Conservation (phyloP, 2,113 vertebrate species). For the Pseudopipra pipra region DNA sequence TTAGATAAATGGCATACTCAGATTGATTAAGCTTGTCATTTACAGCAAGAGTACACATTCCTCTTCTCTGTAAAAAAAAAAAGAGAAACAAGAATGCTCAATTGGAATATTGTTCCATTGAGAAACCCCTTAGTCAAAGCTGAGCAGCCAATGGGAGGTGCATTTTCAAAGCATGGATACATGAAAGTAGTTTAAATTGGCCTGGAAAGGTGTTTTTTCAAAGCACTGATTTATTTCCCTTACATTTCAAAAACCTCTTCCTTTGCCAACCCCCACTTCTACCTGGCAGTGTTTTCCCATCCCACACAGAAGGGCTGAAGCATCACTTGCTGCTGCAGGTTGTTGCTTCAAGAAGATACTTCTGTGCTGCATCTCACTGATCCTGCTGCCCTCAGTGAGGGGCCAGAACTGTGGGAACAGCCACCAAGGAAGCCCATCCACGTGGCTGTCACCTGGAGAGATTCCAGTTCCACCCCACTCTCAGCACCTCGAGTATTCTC, state of each 20-base stretch:
- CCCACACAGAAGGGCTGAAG: background rate
- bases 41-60: background rate
- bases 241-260: background rate
- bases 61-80: background rate
- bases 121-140: background rate
- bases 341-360: background rate
- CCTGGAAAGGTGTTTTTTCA: background rate
- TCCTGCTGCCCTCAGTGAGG: too few relatives aligned
- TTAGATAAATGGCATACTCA: conserved; percentile 23
- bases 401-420: background rate
- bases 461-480: background rate
- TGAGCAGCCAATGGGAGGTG: background rate
- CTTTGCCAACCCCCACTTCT: background rate
- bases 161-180: background rate
- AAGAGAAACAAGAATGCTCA: background rate
- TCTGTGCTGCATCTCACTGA: background rate
- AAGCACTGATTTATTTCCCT: background rate
- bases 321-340: background rate
- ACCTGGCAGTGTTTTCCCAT: fast-evolving
- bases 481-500: background rate
- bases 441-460: background rate
- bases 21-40: conserved; percentile 36
- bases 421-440: background rate
- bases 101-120: background rate
- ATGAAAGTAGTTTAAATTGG: background rate